A percentile compares a stretch with the other conserved stretches of the same genome.
Conservation (phyloP, 2,797 vertebrate genomes). For the Pipistrellus pipistrellus region DNA sequence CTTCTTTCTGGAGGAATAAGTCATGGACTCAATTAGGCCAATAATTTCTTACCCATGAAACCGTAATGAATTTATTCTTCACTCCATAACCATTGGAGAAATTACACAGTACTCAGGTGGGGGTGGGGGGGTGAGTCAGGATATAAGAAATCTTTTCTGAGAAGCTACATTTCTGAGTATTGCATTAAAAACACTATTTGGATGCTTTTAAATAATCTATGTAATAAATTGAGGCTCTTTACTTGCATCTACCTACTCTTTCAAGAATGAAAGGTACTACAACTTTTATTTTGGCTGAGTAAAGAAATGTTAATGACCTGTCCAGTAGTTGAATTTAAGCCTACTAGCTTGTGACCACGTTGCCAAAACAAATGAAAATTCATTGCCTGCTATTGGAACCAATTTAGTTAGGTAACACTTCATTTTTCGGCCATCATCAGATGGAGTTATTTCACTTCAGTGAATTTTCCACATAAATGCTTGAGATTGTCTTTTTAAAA, state of each 20-base stretch:
- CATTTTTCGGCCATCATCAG: constrained; percentile 41
- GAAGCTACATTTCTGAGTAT: constrained; percentile 6
- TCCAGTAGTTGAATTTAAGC: constrained; percentile 65
- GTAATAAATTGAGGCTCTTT: constrained; percentile 46
- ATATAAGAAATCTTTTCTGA: constrained; percentile 28
- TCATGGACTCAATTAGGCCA: constrained; percentile 63
- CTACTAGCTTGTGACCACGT: constrained; percentile 31
- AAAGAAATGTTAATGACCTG: constrained; percentile 72
- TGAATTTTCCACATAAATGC: constrained; percentile 63
- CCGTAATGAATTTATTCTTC: constrained; percentile 55
- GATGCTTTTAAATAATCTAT: constrained; percentile 31
- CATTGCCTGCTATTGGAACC: constrained; percentile 63
- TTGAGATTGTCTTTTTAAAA: constrained; percentile 47
- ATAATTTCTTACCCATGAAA: constrained; percentile 47
- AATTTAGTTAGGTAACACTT: constrained; percentile 66
- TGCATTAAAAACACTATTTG: constrained; percentile 8
- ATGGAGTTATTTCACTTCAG: constrained; percentile 49
- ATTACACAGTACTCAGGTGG: background rate
- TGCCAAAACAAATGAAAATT: constrained; percentile 78
- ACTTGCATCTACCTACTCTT: constrained; percentile 43
- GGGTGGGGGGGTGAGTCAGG: background rate
- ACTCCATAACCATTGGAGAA: constrained; percentile 26
- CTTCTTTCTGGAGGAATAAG: background rate
- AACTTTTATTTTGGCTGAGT: constrained; percentile 56
- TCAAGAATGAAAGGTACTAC: constrained; percentile 53